Percentiles rank a stretch among this genome's conserved stretches.
phyloP scores from a whole-genome alignment of 2,888 invertebrate genomes.

The Leucozona laternaria region DNA sequence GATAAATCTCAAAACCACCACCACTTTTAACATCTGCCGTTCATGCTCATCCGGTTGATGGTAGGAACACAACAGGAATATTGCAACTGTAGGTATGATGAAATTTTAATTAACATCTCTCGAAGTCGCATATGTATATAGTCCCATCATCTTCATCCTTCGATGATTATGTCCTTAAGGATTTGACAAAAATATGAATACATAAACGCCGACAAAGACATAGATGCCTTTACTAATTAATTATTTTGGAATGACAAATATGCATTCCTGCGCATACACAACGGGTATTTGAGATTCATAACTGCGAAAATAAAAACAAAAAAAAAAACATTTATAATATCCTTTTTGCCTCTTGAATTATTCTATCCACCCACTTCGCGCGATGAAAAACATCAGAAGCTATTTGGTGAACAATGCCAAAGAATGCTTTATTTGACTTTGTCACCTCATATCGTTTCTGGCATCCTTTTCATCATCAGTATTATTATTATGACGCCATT shows the following conservation, averaged over 20 bases:
- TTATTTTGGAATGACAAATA: conserved; percentile 20
- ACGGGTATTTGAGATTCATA: background rate
- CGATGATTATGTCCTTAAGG: conserved; percentile 15
- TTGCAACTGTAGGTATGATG: conserved; percentile 26
- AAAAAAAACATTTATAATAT: background rate
- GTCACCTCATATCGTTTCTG: conserved; percentile 53
- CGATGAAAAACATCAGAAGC: conserved; percentile 50
- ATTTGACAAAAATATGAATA: background rate
- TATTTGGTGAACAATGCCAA: conserved; percentile 59
- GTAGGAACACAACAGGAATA: background rate
- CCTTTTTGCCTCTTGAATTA: background rate
- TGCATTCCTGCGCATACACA: background rate
- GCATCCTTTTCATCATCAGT: conserved; percentile 29
- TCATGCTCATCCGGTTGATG: background rate
- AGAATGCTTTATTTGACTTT: conserved; percentile 68
- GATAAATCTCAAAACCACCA: conserved; percentile 5
- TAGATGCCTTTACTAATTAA: conserved; percentile 4
- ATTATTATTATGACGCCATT: background rate
- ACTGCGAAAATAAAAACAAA: background rate
- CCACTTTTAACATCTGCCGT: too few species aligned
- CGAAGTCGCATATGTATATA: background rate
- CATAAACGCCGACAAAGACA: background rate
- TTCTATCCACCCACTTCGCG: background rate
- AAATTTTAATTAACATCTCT: conserved; percentile 57
- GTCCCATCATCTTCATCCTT: conserved; percentile 3